Base-by-base conservation (phyloP, 2,888 invertebrate genomes). In the Diachrysia chrysitis region DNA sequence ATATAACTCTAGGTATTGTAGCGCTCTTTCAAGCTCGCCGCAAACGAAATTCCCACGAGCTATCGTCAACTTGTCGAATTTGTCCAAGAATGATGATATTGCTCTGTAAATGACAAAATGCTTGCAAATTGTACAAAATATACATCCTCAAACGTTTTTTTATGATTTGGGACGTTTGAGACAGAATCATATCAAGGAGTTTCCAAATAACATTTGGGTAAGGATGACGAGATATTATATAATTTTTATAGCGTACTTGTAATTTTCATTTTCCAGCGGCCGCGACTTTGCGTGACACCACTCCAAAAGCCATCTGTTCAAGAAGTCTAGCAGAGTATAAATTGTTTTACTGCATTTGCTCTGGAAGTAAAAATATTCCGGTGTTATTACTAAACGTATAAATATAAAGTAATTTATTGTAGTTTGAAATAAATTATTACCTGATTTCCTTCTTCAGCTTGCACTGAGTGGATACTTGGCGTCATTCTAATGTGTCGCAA, bases 1-100 rank as follows among this genome's bases (percentile, higher is more conserved):
- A 75, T 97, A 97, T 69, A 97, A 92, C 85, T 98, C 98, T 25
- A 98, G 87, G 85, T 97, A 98, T 90, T 97, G 96, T 35, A 98
- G 83, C 0, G 98, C 97, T 25, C 98, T 95, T 58, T 97, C 97
- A 82, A 97, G 96, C 83, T 98, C 98, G 0, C 97, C 97, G 63
- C 97, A 97, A 17, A 96, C 96, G 81, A 97, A 98, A 87, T 97
- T 97, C 6, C 97, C 97, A 54, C 96, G 96, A 0, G 98, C 97
- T 79, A 98, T 95, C 6, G 96, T 92, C 29, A 97, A 88, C 82
- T 97, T 97, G 82, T 97, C 96, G 74, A 97, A 97, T 85, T 89
- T 93, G 63, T 85, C 88, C 73, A 89, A 88, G 72, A 93, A 96
- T 72, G 81, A 83, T 54, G 87, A 85, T 78, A 95, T 93, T 35